These are phyloP conservation scores for Ceratosolen solmsi DNA, from an alignment of 1,140 invertebrate genomes.

Conservation along the genomic window DNA sequence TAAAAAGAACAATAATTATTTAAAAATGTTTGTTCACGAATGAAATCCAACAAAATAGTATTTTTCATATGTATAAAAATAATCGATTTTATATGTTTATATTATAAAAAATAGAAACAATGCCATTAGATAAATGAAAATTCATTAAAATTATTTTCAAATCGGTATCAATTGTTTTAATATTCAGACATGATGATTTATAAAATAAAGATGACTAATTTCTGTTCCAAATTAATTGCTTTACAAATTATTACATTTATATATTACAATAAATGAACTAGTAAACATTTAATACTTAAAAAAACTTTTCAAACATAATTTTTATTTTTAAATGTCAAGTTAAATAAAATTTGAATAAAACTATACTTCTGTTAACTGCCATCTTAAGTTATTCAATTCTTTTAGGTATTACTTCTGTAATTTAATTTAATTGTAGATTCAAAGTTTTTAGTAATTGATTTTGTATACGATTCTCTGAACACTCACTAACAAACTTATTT, in stretches of 20 bases:
- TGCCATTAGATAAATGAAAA: neutral
- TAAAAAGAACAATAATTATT: neutral
- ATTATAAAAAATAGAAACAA: too few species aligned
- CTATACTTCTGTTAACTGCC: too few species aligned
- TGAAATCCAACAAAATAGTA: neutral
- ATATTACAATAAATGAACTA: conserved; percentile 18
- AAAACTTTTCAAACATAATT: neutral
- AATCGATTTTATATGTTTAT: too few species aligned
- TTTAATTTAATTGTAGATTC: conserved; percentile 7
- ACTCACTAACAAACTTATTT: neutral
- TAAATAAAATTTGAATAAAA: too few species aligned
- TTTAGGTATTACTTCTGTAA: neutral
- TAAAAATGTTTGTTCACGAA: too few species aligned
- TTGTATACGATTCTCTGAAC: neutral
- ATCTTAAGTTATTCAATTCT: neutral
- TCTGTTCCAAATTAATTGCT: neutral
- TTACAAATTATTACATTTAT: conserved; percentile 1
- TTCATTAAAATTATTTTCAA: neutral
- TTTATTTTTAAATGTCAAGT: too few species aligned
- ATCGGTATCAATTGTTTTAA: neutral
- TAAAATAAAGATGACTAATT: neutral
- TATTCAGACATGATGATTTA: neutral
- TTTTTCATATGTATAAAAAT: conserved; percentile 23
- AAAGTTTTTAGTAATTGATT: neutral
- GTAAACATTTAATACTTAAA: conserved; percentile 13